Base-by-base conservation (phyloP, 2,888 invertebrate species). In the Patella caerulea region DNA sequence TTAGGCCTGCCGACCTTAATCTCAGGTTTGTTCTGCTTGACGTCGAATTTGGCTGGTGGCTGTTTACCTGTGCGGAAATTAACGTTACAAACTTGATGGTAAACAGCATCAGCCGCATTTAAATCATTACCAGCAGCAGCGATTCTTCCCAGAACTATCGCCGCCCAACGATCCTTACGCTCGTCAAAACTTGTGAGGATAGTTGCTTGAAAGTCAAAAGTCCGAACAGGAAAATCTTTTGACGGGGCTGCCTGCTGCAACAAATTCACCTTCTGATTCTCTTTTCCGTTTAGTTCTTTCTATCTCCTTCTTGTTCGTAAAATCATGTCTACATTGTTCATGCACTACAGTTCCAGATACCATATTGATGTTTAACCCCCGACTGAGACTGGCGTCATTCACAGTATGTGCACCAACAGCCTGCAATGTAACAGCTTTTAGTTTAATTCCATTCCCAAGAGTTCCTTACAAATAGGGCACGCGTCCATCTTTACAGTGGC, bases 81-180 rank as follows among this genome's bases (percentile, higher is more conserved):
- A 2, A 17, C 34, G 71, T 71, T 34, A 71, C 71, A 71, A 29
- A 29, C 24, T 14, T 71, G 71, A 34, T 71, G 71, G n/a, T 71
- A 71, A 71, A 71, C 14, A 71, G 24, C 24, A 34, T 71, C 71
- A 71, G 71, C 71, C n/a, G 71, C 71, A 71, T 71, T 12, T 71
- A 71, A 34, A 71, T 71, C 71, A 56, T 17, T 17, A 71, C 71
- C 71, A 29, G 24, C 71, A 15, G 56, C 56, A 56, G 56, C 56
- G 56, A 56, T 56, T 56, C 56, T 56, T 56, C 56, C 56, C 56
- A 56, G 17, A 56, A 56, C 56, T 2, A 56, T 56, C 17, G 56
- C 17, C 56, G 56, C 56, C 56, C 56, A 56, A 56, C 56, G 56
- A 2, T 56, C 56, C 17, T 56, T 56, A 56, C 56, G 56, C 56